Evolutionary conservation across 1,140 invertebrate genomes (phyloP), one percentile per base, ranked within the genome.

Genomic region (Venustaconcha ellipsiformis): DNA sequence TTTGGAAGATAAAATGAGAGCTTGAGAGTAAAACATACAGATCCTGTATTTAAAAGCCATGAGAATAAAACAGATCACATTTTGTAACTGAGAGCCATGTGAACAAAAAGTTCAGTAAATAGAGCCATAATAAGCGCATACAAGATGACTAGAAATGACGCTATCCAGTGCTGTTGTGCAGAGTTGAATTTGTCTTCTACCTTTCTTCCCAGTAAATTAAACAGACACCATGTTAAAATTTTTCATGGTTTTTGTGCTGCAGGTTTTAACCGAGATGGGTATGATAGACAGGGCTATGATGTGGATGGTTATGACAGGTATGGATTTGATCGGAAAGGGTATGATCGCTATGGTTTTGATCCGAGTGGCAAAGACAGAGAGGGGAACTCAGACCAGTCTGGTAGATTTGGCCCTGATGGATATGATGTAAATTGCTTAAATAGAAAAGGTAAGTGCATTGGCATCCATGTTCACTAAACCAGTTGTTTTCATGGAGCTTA

Each of bases 321-420:
- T 72, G 83, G 86, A 57, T 86, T 83, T 66, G 68, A 84, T 58
- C 57, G 68, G 23, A 62, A 82, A 57, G 86, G 86, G 63, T 87
- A 80, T 72, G 78, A 82, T 73, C 70, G 74, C 60, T 79, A 83
- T 62, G 86, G 84, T 23, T 85, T 85, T 66, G 83, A 86, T 71
- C 69, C 79, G 0, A 83, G 81, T 56, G 83, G 84, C 15, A 85
- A 69, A 23, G 80, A 83, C 72, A 73, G 69, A 17, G 67, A 78
- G 57, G 83, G 82, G 17, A 55, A 26, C 1, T 58, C 60, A 55
- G 75, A 77, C 57, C 2, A 63, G 14, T 60, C 75, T 37, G 69
- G 57, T 17, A 68, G 65, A 72, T 77, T 68, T 30, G 67, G 78
- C 55, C 57, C 60, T 15, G 71, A 75, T 73, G 82, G 82, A 37